Evolutionary conservation across 2,113 vertebrate genomes (phyloP).

Genomic region (Dicerorhinus sumatrensis): DNA sequence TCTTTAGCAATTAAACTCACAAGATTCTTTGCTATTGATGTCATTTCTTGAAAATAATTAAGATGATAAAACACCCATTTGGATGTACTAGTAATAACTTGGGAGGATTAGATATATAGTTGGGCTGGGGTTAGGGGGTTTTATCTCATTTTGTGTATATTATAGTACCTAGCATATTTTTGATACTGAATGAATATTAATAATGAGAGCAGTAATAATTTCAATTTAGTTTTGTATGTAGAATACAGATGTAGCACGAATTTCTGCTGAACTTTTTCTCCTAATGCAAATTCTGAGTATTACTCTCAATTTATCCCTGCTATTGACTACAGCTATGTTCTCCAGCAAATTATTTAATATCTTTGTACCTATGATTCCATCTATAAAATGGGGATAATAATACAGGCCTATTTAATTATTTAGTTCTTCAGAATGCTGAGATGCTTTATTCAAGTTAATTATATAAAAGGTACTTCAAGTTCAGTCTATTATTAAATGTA

Average conservation of each 20-base stretch:
- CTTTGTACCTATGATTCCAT: constrained; percentile 72
- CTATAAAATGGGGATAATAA: constrained; percentile 80
- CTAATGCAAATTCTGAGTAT: constrained; percentile 78
- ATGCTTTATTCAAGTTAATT: constrained; percentile 68
- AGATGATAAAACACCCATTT: constrained; percentile 78
- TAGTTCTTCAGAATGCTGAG: constrained; percentile 72
- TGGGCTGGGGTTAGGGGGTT: constrained; percentile 77
- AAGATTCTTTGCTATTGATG: constrained; percentile 69
- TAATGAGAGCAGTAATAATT: constrained; percentile 73
- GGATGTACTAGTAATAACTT: constrained; percentile 78
- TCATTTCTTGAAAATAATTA: constrained; percentile 79
- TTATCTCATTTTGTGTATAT: constrained; percentile 74
- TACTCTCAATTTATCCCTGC: constrained; percentile 63
- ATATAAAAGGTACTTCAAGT: constrained; percentile 66
- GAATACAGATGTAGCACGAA: constrained; percentile 79
- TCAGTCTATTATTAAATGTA: constrained; percentile 45
- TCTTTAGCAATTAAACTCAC: constrained; percentile 63
- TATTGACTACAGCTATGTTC: constrained; percentile 63
- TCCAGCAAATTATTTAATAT: constrained; percentile 77
- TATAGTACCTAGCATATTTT: constrained; percentile 79
- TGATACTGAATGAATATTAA: constrained; percentile 78
- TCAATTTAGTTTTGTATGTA: constrained; percentile 75
- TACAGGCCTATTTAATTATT: constrained; percentile 78
- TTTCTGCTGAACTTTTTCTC: constrained; percentile 83
- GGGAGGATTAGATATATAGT: constrained; percentile 72